Evolutionary conservation across 2,888 invertebrate species (phyloP).

Genomic region (Adineta ricciae): DNA sequence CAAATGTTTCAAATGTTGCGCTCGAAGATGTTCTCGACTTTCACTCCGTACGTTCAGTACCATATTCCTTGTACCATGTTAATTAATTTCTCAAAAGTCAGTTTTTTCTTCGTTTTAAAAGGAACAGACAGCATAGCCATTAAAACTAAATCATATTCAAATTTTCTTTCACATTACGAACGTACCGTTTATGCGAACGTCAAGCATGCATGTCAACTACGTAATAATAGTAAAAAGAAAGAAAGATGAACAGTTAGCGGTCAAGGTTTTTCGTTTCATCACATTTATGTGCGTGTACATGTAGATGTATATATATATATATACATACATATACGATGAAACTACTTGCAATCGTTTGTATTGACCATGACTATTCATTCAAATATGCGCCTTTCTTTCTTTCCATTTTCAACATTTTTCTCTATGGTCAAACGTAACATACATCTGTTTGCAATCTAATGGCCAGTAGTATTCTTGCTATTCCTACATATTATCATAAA

Average conservation of each 20-base stretch:
- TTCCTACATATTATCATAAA: background rate
- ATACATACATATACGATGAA: background rate
- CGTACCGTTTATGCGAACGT: background rate
- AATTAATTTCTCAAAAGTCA: background rate
- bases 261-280: background rate
- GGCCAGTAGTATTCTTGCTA: background rate
- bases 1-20: background rate
- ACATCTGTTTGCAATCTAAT: background rate
- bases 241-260: background rate
- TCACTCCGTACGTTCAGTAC: background rate
- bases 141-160: background rate
- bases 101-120: background rate
- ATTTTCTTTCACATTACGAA: background rate
- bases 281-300: background rate
- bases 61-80: background rate
- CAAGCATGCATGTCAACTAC: background rate
- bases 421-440: background rate
- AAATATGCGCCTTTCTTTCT: background rate
- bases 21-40: background rate
- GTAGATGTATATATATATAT: background rate
- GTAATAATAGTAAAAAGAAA: background rate
- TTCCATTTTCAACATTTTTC: background rate
- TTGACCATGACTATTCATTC: background rate
- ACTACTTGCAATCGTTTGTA: background rate
- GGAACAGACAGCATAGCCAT: background rate